phyloP scores from a whole-genome alignment of 2,797 vertebrate species.

The Champsocephalus gunnari region DNA sequence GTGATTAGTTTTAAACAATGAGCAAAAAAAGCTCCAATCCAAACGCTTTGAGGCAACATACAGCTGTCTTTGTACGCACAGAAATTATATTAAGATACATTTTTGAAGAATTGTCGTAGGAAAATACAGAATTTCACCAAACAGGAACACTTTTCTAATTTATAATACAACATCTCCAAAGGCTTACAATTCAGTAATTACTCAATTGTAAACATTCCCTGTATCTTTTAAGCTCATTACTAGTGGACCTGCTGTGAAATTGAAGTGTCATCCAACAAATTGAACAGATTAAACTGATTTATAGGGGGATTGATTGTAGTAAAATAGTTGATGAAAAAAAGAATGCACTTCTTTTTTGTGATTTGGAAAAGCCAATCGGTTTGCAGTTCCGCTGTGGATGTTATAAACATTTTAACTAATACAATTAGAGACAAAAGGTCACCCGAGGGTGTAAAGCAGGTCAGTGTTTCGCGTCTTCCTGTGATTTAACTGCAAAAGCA shows the following conservation, averaged over 20 bases:
- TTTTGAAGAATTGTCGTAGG: not conserved
- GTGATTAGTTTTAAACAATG: constrained; percentile 36
- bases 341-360: constrained; percentile 1
- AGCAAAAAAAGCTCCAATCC: constrained; percentile 3
- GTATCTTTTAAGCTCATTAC: not conserved
- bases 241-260: not conserved
- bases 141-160: not conserved
- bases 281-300: constrained; percentile 9
- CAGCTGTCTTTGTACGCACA: not conserved
- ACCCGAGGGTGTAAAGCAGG: constrained; percentile 47
- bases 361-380: constrained; percentile 17
- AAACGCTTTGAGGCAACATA: not conserved
- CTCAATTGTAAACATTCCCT: not conserved
- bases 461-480: constrained; percentile 50
- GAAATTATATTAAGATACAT: not conserved
- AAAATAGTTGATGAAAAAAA: not conserved
- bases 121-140: not conserved
- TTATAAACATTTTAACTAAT: constrained; percentile 38
- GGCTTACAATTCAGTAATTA: not conserved
- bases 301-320: not conserved
- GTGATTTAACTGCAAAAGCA: constrained; percentile 52
- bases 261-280: not conserved
- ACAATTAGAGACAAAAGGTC: constrained; percentile 48
- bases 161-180: not conserved
- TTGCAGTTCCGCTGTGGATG: constrained; percentile 35